Base-by-base conservation (phyloP, 2,113 vertebrate genomes). In the Lanius ludovicianus region DNA sequence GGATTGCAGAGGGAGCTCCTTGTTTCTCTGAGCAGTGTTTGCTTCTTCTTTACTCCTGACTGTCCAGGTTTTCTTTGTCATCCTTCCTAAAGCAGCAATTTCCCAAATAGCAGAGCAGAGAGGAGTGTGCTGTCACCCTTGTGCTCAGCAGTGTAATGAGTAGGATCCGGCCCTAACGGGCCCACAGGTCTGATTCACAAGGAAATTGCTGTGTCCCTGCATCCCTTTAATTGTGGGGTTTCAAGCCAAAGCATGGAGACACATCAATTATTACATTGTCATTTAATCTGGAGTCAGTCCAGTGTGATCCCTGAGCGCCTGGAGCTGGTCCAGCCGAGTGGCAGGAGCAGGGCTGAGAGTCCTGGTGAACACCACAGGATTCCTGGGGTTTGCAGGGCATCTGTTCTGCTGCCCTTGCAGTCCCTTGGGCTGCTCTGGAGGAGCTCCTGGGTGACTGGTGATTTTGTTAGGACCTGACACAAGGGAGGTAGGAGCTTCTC, bases 281-380 rank as follows among this genome's bases (percentile, higher is more conserved):
- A 88, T 97, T 95, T 87, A 65, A 80, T 63, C 94, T 96, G 96
- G 94, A 90, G 87, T 68, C 25, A 83, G 59, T 94, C 97, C 95
- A 94, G 90, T 42, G 65, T 39, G 83, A 81, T 33, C 89, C 84
- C 78, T 77, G 76, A 76, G 50, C 3, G 46, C 87, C 92, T 96
- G 73, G 90, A 90, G 67, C 41, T 9, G 89, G 15, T 39, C 94
- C 96, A 96, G 71, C 44, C 1, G 13, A 55, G 57, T 57, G 46
- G 84, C 93, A 93, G 65, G 62, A 88, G 16, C 83, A 85, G 78
- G 68, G 49, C 68, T 69, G 60, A 44, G 89, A 71, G 89, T 83
- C 94, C 70, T 70, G 81, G 93, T 89, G 80, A 97, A 90, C 76
- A 95, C 84, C 96, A 62, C 35, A 92, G 87, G 81, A 87, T 92